A percentile compares a stretch with the other conserved stretches of the same genome.
Evolutionary conservation across 2,113 vertebrate species (phyloP).

Genomic region (Ellobius talpinus): DNA sequence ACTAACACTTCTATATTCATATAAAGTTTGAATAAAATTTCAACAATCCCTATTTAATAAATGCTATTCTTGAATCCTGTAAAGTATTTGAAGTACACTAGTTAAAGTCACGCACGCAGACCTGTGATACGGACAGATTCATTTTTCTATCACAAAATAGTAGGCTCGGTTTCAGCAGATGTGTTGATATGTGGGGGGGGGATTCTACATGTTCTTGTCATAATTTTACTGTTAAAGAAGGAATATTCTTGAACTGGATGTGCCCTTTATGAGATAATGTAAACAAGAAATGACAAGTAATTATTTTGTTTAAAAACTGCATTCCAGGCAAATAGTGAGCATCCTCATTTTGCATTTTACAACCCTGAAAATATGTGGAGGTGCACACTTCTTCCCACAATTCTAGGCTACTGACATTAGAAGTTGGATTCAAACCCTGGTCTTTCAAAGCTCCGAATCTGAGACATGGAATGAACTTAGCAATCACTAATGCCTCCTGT

Average conservation of each 20-base stretch:
- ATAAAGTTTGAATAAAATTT: background rate
- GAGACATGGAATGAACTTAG: background rate
- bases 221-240: constrained; percentile 28
- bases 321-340: background rate
- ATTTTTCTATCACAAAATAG: constrained; percentile 5
- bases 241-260: background rate
- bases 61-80: background rate
- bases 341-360: background rate
- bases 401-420: background rate
- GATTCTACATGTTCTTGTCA: background rate
- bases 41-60: background rate
- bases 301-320: background rate
- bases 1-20: background rate
- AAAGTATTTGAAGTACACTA: background rate
- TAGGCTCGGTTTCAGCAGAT: constrained; percentile 17
- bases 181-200: background rate
- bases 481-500: background rate
- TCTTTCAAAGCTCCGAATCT: background rate
- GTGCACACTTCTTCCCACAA: background rate
- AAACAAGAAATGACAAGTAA: background rate
- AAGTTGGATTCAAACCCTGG: background rate
- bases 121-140: background rate
- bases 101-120: background rate
- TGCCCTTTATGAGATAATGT: background rate
- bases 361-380: background rate